These are phyloP conservation scores for Sminthurinus aureus DNA, from an alignment of 2,888 invertebrate species.

Conservation along the genomic window DNA sequence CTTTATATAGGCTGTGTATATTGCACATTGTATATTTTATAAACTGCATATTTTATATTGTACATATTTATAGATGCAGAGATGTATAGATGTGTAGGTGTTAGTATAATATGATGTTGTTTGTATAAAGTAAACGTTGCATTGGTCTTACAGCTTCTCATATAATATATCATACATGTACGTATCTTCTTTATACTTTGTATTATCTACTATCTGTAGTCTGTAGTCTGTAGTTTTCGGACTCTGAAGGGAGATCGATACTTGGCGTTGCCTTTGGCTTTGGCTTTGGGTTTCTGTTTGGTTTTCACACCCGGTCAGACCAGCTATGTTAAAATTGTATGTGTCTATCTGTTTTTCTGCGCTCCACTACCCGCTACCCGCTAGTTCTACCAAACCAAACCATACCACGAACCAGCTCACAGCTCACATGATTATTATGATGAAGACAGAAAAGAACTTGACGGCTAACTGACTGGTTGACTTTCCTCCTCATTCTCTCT, in stretches of 20 bases:
- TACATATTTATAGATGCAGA: neutral
- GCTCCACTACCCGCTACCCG: neutral
- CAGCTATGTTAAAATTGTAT: too few species aligned
- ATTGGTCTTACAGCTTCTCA: neutral
- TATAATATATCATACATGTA: too few species aligned
- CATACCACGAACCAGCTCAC: neutral
- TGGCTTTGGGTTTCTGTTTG: too few species aligned
- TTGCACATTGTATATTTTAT: too few species aligned
- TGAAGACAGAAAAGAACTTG: too few species aligned
- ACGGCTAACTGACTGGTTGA: neutral
- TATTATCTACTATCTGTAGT: too few species aligned
- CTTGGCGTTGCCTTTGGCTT: neutral
- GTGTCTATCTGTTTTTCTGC: too few species aligned
- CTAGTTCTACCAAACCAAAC: neutral
- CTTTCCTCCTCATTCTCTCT: neutral
- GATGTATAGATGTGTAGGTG: neutral
- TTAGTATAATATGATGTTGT: neutral
- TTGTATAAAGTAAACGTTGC: neutral
- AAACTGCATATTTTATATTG: too few species aligned
- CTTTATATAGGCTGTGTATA: too few species aligned
- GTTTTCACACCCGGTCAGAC: neutral
- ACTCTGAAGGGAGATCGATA: neutral
- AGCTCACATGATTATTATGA: too few species aligned
- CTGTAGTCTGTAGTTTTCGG: neutral
- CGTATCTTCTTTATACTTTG: neutral